phyloP scores from a whole-genome alignment of 2,797 vertebrate species.

The Agapornis canus region DNA sequence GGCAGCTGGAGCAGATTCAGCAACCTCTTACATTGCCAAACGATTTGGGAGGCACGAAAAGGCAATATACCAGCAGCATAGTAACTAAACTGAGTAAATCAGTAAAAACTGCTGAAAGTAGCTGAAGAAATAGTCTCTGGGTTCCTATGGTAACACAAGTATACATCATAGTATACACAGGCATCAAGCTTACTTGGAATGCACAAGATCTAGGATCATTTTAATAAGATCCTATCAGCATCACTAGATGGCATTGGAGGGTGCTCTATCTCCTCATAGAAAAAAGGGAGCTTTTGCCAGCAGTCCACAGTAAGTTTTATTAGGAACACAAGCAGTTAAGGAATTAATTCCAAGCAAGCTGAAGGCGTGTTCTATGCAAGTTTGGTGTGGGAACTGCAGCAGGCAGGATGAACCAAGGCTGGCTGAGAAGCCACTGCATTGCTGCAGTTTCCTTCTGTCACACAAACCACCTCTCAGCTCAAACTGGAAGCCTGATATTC shows the following conservation, averaged over 20 bases:
- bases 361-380: neutral
- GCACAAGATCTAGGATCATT: neutral
- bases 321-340: neutral
- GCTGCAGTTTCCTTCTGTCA: neutral
- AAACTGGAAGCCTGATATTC: neutral
- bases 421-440: neutral
- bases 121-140: neutral
- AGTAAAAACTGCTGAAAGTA: neutral
- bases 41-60: neutral
- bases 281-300: neutral
- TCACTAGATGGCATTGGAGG: slow-evolving; percentile 65
- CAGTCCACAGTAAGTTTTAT: neutral
- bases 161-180: neutral
- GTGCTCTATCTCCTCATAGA: neutral
- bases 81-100: neutral
- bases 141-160: neutral
- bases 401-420: neutral
- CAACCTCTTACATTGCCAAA: neutral
- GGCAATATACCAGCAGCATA: neutral
- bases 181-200: neutral
- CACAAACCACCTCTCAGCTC: neutral
- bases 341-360: neutral
- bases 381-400: neutral
- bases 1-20: neutral
- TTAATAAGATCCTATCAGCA: neutral